phyloP scores from a whole-genome alignment of 2,888 invertebrate genomes.

The Morpho deidamia region DNA sequence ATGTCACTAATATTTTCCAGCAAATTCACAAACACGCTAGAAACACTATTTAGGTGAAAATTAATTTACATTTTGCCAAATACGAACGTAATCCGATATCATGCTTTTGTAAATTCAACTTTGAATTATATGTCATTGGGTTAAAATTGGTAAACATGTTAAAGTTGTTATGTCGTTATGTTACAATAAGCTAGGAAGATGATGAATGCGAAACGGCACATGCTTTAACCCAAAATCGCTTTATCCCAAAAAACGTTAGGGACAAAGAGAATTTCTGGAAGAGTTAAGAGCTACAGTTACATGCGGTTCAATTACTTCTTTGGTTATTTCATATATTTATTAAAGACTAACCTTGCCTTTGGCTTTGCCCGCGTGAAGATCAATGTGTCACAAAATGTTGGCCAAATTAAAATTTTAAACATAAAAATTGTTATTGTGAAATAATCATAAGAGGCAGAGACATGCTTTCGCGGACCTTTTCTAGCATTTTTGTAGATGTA shows the following conservation, averaged over 20 bases:
- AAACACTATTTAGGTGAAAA: constrained; percentile 26
- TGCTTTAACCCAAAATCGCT: constrained; percentile 40
- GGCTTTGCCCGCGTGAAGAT: too few relatives aligned
- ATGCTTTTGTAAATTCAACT: constrained; percentile 2
- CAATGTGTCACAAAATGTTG: too few relatives aligned
- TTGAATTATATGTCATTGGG: not conserved
- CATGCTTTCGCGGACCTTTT: too few relatives aligned
- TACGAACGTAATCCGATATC: constrained; percentile 4
- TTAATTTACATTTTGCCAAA: constrained; percentile 20
- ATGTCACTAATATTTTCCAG: constrained; percentile 15
- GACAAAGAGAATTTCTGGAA: constrained; percentile 17
- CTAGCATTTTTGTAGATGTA: too few relatives aligned
- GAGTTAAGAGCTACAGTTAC: not conserved
- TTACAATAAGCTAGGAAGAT: constrained; percentile 28
- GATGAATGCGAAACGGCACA: constrained; percentile 45
- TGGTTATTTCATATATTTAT: too few relatives aligned
- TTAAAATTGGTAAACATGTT: not conserved
- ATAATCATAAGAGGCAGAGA: too few relatives aligned
- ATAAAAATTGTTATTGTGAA: too few relatives aligned
- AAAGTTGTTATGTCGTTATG: constrained; percentile 17
- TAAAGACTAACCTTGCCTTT: too few relatives aligned
- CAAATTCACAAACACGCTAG: constrained; percentile 21
- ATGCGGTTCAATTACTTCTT: too few relatives aligned
- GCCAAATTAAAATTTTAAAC: too few relatives aligned
- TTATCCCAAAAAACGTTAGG: constrained; percentile 29